Evolutionary conservation across 2,797 vertebrate species (phyloP), one percentile per base, ranked within the genome.

Genomic region (Spinus olivaceus): DNA sequence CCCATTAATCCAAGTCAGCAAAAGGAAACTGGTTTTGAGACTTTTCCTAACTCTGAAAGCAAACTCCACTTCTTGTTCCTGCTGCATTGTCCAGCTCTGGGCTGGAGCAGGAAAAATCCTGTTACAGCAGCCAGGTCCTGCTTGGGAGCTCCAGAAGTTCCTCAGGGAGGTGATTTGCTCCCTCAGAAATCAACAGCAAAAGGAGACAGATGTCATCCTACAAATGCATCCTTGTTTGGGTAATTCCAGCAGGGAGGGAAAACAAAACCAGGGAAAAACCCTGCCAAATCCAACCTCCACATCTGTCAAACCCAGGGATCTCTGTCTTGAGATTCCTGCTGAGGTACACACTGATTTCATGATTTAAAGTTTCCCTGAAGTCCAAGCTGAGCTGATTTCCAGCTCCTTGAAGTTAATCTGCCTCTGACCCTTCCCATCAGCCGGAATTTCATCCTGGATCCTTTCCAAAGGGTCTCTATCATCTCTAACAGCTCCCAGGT

Each of bases 71-170:
- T 41, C 7, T 57, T 9, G 9, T 19, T 30, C 51, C 13, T 16
- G 25, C 32, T 18, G 35, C 44, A 3, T 0, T 1, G 39, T 6
- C 57, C 59, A 51, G 57, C 42, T 57, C 53, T 14, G 14, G 71
- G 30, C 8, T 23, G 60, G 41, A 37, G 54, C 69, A 49, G 70
- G 37, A 33, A 25, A 76, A 80, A 18, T 27, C 70, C 70, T 28
- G 5, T 14, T 8, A 2, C 23, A 39, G 4, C 33, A 79, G 42
- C 30, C 69, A 9, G 0, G 0, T 39, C 47, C 57, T 46, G 57
- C 47, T 15, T 3, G 23, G 19, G 71, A 35, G 8, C 35, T 73
- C 28, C 28, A 18, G 4, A 64, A 28, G 3, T 8, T 37, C 41
- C 65, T 54, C 54, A 7, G 2, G 44, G 49, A 42, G 39, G 24